Base-by-base conservation (phyloP, 2,113 vertebrate genomes). In the Laticauda laticaudata region DNA sequence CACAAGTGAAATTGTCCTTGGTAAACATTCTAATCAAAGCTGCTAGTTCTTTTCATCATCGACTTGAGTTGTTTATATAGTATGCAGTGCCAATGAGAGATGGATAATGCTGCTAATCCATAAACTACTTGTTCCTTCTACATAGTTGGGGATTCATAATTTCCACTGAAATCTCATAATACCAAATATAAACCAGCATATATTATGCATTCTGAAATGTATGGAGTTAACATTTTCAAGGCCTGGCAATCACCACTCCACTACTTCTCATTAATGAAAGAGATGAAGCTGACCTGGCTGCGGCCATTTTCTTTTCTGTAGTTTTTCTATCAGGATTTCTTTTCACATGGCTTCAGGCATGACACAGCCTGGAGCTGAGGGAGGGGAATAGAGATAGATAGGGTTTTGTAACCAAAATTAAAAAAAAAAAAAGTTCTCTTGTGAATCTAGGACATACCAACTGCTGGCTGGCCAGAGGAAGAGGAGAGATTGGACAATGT, bases 201-300 rank as follows among this genome's bases (percentile, higher is more conserved):
- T 0, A 1, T 90, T 29, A 54, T 2, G 69, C 86, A 48, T 7
- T 2, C 18, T 45, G 87, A 91, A 61, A 91, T 64, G 86, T 10
- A 91, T 43, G 11, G 57, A 57, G 64, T 15, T 43, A 54, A 43
- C 57, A 5, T 29, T 92, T 86, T 39, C 0, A 0, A 26, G 1
- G 0, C 0, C 34, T 0, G 3, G n/a, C 56, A 92, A n/a, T 5
- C 75, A 69, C 85, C 91, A 53, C 69, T 0, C 10, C 15, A 1
- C n/a, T 87, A 29, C 48, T 18, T 87, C 0, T 88, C n/a, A 51
- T 11, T 56, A 61, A 39, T 15, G 21, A 91, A 88, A 85, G 85
- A 59, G 18, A 51, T 51, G 48, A 51, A 51, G 48, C 48, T 51
- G 48, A 51, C 48, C 48, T 51, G 48, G 48, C 48, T 51, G 48